Evolutionary conservation across 2,797 vertebrate species (phyloP), one percentile per base, ranked within the genome.

Genomic region (Sebastes minor): DNA sequence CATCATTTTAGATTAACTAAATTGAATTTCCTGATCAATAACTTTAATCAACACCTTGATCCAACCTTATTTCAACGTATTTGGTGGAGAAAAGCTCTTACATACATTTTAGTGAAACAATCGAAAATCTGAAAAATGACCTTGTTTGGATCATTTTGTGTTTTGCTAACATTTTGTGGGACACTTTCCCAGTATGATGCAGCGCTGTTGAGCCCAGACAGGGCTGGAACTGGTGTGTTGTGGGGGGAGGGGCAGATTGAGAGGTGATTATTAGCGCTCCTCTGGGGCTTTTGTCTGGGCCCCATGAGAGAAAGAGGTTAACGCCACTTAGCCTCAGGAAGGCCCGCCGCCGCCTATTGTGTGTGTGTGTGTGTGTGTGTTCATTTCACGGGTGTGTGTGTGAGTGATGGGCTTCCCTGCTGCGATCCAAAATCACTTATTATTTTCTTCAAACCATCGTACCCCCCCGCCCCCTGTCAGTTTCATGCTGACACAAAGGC

Each of bases 301-400:
- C 94, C 92, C 94, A 89, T 82, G 95, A 94, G 94, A 93, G 87
- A 91, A 92, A 81, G 85, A 94, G 95, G 94, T 95, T 95, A 95
- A 95, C 80, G 93, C 91, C 94, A 95, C 94, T 95, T 95, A 94
- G 94, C 95, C 95, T 79, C 65, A 74, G 91, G 94, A 89, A 88
- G 77, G 88, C 74, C 80, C 63, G 64, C 66, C 28, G 65, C 73
- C 60, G 78, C 46, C 70, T 7, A 55, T 71, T 83, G 62, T 80
- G 78, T 64, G 71, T 80, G 71, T 78, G 20, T 65, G 64, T 78
- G 64, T 70, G 70, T 38, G 63, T 38, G 49, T 52, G 75, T 60
- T 42, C 53, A 16, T 4, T 42, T 68, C 3, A 20, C n/a, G 75
- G 20, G 75, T 27, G 38, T 30, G 81, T 65, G 63, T 78, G 70